phyloP scores from a whole-genome alignment of 2,888 invertebrate genomes.

The Coenonympha arcania region DNA sequence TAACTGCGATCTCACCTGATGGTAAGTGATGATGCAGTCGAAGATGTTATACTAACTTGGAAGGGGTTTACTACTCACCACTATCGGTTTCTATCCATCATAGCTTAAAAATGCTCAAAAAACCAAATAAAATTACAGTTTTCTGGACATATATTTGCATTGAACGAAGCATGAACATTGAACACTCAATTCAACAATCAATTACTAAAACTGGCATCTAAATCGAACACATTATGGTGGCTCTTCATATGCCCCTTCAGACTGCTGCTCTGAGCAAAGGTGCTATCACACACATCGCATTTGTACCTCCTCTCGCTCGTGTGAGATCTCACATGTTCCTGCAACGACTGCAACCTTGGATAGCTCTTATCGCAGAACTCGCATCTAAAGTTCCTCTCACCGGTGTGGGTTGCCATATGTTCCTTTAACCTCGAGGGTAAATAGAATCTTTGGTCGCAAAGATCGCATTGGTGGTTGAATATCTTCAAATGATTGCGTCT shows the following conservation, averaged over 20 bases:
- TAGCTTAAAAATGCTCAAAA: no score
- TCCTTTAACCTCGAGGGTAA: background rate
- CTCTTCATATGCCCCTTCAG: no score
- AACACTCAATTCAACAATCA: no score
- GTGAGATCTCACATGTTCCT: no score
- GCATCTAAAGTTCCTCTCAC: background rate
- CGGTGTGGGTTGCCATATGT: background rate
- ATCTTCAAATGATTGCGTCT: constrained; percentile 5
- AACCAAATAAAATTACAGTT: background rate
- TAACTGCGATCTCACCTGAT: no score
- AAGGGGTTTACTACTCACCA: no score
- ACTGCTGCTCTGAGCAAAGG: background rate
- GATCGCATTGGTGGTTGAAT: background rate
- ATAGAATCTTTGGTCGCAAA: constrained; percentile 1
- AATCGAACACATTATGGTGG: no score
- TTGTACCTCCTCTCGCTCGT: constrained; percentile 46
- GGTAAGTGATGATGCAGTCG: no score
- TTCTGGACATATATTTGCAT: background rate
- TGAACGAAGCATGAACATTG: no score
- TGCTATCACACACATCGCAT: constrained; percentile 37
- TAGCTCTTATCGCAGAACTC: constrained; percentile 2
- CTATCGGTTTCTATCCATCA: no score
- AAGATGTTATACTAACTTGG: no score
- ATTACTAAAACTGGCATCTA: constrained; percentile 1
- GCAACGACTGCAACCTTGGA: background rate